Evolutionary conservation across 2,888 invertebrate species (phyloP).

Genomic region (Branchinecta sandiegonensis): DNA sequence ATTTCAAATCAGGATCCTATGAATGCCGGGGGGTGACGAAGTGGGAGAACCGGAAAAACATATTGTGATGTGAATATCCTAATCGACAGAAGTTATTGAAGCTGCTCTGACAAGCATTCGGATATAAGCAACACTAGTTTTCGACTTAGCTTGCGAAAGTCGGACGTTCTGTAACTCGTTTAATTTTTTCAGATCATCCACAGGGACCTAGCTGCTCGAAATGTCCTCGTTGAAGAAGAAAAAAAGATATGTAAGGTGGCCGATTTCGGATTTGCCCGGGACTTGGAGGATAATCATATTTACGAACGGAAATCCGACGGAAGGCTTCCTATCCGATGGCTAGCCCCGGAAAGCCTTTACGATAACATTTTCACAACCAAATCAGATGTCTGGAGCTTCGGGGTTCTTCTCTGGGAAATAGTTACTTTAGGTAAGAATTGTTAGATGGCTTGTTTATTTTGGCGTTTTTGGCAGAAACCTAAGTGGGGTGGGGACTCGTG

Average conservation of each 20-base stretch:
- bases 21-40: too few relatives aligned
- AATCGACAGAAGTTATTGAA: too few relatives aligned
- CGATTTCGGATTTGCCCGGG: constrained; percentile 84
- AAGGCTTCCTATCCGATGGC: constrained; percentile 70
- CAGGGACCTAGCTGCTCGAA: constrained; percentile 74
- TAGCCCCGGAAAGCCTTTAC: constrained; percentile 88
- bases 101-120: too few relatives aligned
- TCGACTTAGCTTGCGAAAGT: too few relatives aligned
- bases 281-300: constrained; percentile 57
- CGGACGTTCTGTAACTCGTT: not conserved
- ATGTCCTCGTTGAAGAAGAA: constrained; percentile 70
- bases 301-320: constrained; percentile 41
- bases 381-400: constrained; percentile 92
- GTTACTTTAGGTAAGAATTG: constrained; percentile 52
- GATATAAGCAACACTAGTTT: too few relatives aligned
- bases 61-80: too few relatives aligned
- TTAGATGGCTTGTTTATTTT: too few relatives aligned
- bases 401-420: constrained; percentile 88
- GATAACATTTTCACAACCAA: constrained; percentile 87
- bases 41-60: too few relatives aligned
- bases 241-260: constrained; percentile 71
- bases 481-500: too few relatives aligned
- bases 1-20: too few relatives aligned
- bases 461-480: too few relatives aligned
- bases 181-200: constrained; percentile 51